Evolutionary conservation across 2,888 invertebrate species (phyloP).

Genomic region (Schrankia costaestrigalis): DNA sequence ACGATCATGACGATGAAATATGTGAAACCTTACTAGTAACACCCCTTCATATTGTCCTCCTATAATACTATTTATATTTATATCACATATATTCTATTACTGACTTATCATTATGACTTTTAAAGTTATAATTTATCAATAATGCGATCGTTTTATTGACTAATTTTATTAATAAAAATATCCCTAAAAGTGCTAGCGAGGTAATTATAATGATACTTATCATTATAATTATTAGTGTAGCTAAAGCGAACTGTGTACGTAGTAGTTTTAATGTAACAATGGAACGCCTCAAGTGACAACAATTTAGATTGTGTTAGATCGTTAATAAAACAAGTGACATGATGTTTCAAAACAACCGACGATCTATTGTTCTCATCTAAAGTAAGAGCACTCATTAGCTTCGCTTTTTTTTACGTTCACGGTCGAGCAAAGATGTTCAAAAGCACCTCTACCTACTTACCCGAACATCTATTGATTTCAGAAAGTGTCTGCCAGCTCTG

Average conservation of each 20-base stretch:
- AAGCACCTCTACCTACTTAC: no score
- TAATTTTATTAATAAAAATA: not conserved
- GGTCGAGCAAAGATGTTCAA: slow-evolving; percentile 31
- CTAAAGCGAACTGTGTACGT: slow-evolving; percentile 43
- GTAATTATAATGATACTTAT: slow-evolving; percentile 15
- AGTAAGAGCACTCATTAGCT: slow-evolving; percentile 40
- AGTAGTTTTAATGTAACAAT: slow-evolving; percentile 26
- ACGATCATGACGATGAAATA: slow-evolving; percentile 25
- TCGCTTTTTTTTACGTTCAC: slow-evolving; percentile 35
- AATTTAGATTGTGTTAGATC: slow-evolving; percentile 34
- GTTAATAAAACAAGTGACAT: slow-evolving; percentile 43
- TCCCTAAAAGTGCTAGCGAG: slow-evolving; percentile 9
- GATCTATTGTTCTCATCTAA: slow-evolving; percentile 45
- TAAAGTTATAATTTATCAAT: not conserved
- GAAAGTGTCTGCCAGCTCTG: no score
- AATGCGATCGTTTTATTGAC: not conserved
- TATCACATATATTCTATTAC: not conserved
- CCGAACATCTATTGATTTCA: no score
- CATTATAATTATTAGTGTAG: slow-evolving; percentile 25
- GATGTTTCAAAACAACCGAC: slow-evolving; percentile 49
- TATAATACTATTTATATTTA: not conserved
- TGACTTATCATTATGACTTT: not conserved
- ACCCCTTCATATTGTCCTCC: slow-evolving; percentile 11
- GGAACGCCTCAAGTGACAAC: slow-evolving; percentile 29
- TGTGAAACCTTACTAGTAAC: slow-evolving; percentile 43